Evolutionary conservation across 2,888 invertebrate genomes (phyloP), one percentile per base, ranked within the genome.

Genomic region (Pristionchus mayeri): DNA sequence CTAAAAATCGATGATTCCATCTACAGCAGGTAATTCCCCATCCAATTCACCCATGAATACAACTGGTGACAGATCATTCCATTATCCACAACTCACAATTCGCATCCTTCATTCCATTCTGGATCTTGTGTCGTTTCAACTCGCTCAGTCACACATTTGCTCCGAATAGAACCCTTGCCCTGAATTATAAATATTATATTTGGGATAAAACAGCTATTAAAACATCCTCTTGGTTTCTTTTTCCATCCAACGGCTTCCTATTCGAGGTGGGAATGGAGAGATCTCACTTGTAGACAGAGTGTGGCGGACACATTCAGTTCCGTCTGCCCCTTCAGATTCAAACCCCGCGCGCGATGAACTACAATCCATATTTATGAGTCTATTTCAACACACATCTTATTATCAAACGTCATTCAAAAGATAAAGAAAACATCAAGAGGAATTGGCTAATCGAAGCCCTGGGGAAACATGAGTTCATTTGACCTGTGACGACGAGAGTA

Each of bases 41-140:
- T 75, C 11, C 27, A 27, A 57, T 24, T 57, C 27, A 21, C 18
- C 18, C 1, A 30, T 30, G 60, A 13, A 27, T 13, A 63, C 34
- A 63, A 63, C 63, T n/a, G 34, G 27, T n/a, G 34, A 30, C 16
- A 30, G 63, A 27, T 63, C 63, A 30, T 63, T 63, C 63, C 11
- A 37, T 75, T n/a, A 81, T 57, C 1, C n/a, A 44, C 34, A 21
- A 87, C 90, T 85, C 76, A 91, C 91, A 91, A 92, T 90, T 92
- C 92, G 52, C 89, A 90, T 75, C 88, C 86, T 85, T 92, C 91
- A 82, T 91, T 90, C 91, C 91, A 92, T 79, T 87, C 85, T 67
- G 86, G 86, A 50, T 89, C 89, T 3, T 88, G 88, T n/a, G 87
- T 86, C 2, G 86, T 86, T 1, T 82, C 85, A 4, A 86, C 84